Evolutionary conservation across 2,888 invertebrate species (phyloP), one percentile per base, ranked within the genome.

Genomic region (Melieria crassipennis): DNA sequence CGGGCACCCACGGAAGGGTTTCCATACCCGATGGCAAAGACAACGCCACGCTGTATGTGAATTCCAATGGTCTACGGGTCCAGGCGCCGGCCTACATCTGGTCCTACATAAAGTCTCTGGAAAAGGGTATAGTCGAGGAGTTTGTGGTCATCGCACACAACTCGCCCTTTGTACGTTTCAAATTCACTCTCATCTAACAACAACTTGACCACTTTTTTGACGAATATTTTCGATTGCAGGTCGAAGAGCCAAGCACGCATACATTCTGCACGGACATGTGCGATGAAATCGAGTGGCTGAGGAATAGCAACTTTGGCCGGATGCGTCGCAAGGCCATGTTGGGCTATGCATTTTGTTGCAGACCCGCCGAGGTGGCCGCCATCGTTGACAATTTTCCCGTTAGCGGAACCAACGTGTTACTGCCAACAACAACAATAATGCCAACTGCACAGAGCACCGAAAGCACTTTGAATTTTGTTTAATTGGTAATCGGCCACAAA

Each of bases 311-410:
- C 6, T 67, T 42, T 11, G 50, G 46, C 7, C 42, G 7, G 45
- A 60, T 63, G 68, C 71, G 56, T 45, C 56, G 30, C 47, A 48
- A 68, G 42, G 64, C 70, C 13, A 70, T 68, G 6, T 66, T 75
- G 43, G 76, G 76, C 5, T 66, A 72, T n/a, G 66, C 69, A 50
- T 76, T 76, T 13, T 76, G 76, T 16, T 76, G 76, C 7, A 64
- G 70, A 0, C 58, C 73, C 0, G 72, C 73, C 30, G 72, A 70
- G 16, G 57, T 76, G 5, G 16, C 16, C 2, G 11, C 65, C 5
- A 60, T 43, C 7, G 70, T 60, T 11, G 65, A 7, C 60, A 65
- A 42, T 60, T 75, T 75, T 70, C 76, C 61, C 30, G 30, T 30
- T 30, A 30, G 30, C 30, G 30, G 30, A 30, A 30, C 30, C 2